Evolutionary conservation across 2,888 invertebrate genomes (phyloP), one percentile per base, ranked within the genome.

Genomic region (Orthosia incerta): DNA sequence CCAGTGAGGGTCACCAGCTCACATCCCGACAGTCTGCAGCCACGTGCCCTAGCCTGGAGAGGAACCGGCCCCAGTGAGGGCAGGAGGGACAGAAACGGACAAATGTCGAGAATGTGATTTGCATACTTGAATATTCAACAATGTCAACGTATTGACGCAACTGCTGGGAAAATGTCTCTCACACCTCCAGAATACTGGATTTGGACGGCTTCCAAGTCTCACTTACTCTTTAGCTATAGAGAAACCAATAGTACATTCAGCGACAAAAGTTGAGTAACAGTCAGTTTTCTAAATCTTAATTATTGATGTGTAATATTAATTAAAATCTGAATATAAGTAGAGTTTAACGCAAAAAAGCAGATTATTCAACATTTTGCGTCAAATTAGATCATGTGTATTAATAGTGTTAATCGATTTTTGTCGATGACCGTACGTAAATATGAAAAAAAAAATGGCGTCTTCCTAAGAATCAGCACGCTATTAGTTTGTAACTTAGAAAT

Each of bases 21-120:
- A 91, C 91, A 90, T 94, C 86, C 93, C 94, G 79, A 92, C 95
- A n/a, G 92, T 95, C 88, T 91, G 93, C 92, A 90, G 90, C 62
- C 89, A 87, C 59, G 90, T 95, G 75, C 90, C 92, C 63, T 91
- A 82, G 46, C n/a, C 5, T 9, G 3, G 39, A 39, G 18, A 26
- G 23, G 9, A 63, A 46, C 26, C 12, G 15, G n/a, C 26, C n/a
- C 3, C 20, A 26, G 31, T 2, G 7, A 20, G 45, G 26, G 31
- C 61, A 51, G 26, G 46, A 18, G 13, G 13, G 26, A 55, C 5
- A 48, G 20, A 55, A 18, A 45, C 5, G 15, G 18, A 68, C 13
- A 13, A 23, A 31, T 51, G 53, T 60, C 74, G 50, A 71, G 53
- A 70, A 20, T 56, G 74, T 78, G 60, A 71, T 78, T 55, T n/a